Evolutionary conservation across 2,113 vertebrate genomes (phyloP).

Genomic region (Cryptotis parvus): DNA sequence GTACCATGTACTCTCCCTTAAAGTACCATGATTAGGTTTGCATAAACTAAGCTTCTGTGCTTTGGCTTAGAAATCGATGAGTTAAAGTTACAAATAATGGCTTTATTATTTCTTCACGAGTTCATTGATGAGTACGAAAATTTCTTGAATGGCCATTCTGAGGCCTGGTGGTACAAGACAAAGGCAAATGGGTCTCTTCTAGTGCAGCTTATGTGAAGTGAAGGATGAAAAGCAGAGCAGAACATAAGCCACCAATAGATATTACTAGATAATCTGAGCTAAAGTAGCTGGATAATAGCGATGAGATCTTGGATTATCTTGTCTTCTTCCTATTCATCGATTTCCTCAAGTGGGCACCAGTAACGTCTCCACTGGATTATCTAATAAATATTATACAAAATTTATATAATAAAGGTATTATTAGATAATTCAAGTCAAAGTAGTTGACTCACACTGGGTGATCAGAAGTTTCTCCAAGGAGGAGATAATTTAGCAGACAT

Average conservation of each 20-base stretch:
- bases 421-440: background rate
- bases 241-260: background rate
- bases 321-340: too few relatives aligned
- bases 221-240: background rate
- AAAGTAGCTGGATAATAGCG: background rate
- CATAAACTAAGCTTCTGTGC: background rate
- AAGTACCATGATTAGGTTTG: too few relatives aligned
- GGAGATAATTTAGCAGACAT: background rate
- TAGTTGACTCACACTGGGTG: background rate
- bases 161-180: background rate
- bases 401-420: too few relatives aligned
- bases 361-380: too few relatives aligned
- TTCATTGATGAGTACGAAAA: background rate
- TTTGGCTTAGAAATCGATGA: background rate
- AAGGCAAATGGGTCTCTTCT: background rate
- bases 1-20: too few relatives aligned
- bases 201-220: rapidly evolving
- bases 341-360: too few relatives aligned
- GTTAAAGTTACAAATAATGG: background rate
- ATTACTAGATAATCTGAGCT: background rate
- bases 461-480: background rate
- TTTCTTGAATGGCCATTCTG: background rate
- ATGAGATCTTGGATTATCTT: too few relatives aligned
- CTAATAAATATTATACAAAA: too few relatives aligned
- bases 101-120: background rate